Conservation (phyloP, 37 sponge, comb jelly and placozoan genomes). For the Aplysina aerophoba region DNA sequence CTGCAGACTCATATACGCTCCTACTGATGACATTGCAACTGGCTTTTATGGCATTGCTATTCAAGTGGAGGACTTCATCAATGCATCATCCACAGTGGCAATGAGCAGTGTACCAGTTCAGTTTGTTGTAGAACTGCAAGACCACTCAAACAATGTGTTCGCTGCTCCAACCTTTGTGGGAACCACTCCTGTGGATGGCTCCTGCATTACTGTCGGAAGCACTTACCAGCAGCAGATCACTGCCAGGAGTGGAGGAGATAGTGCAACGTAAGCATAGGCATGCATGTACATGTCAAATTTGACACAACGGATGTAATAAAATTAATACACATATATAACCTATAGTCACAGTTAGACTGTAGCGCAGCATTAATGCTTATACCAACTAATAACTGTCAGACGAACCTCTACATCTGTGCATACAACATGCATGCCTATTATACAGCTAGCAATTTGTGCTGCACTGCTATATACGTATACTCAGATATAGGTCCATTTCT, state of each 20-base stretch:
- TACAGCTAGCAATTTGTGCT: no score
- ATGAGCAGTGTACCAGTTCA: conserved; percentile 58
- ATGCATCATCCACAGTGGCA: not conserved
- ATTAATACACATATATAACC: no score
- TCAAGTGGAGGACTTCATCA: conserved; percentile 47
- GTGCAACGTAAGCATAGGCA: conserved; percentile 15
- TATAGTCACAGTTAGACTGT: no score
- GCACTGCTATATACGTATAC: no score
- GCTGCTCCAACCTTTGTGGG: not conserved
- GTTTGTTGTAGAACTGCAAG: conserved; percentile 34
- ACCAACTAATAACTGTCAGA: no score
- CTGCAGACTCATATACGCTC: conserved; percentile 25
- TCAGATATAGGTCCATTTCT: no score
- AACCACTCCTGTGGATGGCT: conserved; percentile 33
- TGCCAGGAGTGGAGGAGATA: conserved; percentile 7
- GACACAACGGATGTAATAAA: no score
- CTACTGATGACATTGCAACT: not conserved
- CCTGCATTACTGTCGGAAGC: conserved; percentile 33
- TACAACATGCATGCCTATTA: no score
- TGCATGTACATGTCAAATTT: not conserved
- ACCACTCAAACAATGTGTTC: not conserved
- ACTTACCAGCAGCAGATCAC: conserved; percentile 21
- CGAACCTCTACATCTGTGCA: no score
- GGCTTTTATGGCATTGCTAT: conserved; percentile 47
- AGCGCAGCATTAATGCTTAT: no score